phyloP scores from a whole-genome alignment of 2,113 vertebrate species.

The Pseudorhombus dupliciocellatus region DNA sequence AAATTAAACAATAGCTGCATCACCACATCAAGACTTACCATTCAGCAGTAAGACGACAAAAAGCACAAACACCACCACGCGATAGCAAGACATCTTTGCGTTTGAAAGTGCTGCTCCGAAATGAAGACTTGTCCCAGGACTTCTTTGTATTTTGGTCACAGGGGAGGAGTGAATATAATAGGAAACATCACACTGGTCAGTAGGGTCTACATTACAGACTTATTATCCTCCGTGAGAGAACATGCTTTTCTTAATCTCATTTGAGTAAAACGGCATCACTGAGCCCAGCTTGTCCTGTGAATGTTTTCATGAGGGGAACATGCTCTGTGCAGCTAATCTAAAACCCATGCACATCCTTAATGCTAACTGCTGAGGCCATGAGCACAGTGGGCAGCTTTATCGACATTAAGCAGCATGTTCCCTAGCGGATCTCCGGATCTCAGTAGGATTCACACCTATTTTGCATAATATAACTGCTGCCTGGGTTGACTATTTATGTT shows the following conservation, averaged over 20 bases:
- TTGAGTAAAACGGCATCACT: conserved; percentile 48
- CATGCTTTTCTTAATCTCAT: conserved; percentile 70
- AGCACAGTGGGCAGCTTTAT: background rate
- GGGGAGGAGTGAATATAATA: conserved; percentile 68
- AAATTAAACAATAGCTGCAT: background rate
- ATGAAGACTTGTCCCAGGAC: conserved; percentile 20
- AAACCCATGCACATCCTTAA: conserved; percentile 58
- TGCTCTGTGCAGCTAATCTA: conserved; percentile 47
- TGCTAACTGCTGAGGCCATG: background rate
- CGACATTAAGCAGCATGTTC: background rate
- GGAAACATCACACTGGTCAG: conserved; percentile 49
- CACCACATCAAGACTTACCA: conserved; percentile 66
- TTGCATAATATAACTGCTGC: background rate
- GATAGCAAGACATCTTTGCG: conserved; percentile 67
- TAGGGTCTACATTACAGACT: conserved; percentile 50
- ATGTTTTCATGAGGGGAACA: conserved; percentile 59
- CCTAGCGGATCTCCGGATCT: background rate
- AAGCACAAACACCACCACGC: conserved; percentile 59
- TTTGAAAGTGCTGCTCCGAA: conserved; percentile 36
- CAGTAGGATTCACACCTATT: background rate
- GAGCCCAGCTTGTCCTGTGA: conserved; percentile 33
- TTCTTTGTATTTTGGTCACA: conserved; percentile 47
- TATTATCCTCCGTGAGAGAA: conserved; percentile 43
- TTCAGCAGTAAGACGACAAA: conserved; percentile 68
- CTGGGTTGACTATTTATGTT: background rate